Evolutionary conservation across 2,113 vertebrate species (phyloP).

Genomic region (Aegithalos caudatus): DNA sequence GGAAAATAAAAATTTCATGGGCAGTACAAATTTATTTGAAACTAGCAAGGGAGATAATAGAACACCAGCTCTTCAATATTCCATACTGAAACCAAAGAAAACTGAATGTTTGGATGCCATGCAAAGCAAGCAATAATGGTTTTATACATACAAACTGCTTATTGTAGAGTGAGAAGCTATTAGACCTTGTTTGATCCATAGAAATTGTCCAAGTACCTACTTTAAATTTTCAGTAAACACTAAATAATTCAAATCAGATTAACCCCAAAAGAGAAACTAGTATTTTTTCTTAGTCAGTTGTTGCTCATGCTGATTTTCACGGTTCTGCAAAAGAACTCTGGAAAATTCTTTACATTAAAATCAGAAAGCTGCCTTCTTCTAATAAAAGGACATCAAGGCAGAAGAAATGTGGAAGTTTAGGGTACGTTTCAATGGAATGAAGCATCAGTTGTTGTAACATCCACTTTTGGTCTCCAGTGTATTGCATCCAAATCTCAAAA

Average conservation of each 20-base stretch:
- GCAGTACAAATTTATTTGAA: neutral
- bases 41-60: neutral
- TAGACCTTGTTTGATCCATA: neutral
- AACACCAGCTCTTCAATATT: neutral
- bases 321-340: neutral
- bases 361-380: neutral
- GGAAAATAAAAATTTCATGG: neutral
- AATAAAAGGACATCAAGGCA: neutral
- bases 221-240: neutral
- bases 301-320: rapidly evolving
- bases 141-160: neutral
- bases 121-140: neutral
- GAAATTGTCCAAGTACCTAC: neutral
- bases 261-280: neutral
- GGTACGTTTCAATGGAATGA: neutral
- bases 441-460: neutral
- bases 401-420: neutral
- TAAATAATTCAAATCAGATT: neutral
- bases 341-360: neutral
- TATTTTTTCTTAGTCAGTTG: neutral
- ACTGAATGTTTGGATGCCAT: neutral
- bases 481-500: neutral
- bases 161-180: neutral
- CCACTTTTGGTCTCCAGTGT: neutral
- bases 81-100: neutral